Base-by-base conservation (phyloP, 2,888 invertebrate genomes). In the Megamerina dolium region DNA sequence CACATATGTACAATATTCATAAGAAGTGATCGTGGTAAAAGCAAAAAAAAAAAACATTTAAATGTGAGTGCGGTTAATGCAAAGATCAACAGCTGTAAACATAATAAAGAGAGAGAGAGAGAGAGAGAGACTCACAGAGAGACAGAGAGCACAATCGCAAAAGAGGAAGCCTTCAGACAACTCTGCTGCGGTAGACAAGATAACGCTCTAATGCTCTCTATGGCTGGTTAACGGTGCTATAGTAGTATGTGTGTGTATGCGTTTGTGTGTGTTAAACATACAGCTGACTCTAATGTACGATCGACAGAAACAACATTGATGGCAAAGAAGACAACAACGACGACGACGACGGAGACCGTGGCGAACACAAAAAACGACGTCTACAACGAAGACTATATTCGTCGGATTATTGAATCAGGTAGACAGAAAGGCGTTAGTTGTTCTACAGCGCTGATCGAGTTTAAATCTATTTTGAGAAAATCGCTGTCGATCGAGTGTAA, bases 351-450 rank as follows among this genome's bases (percentile, higher is more conserved):
- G 12, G 16, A 12, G 12, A 13, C 23, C 23, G 8, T 20, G 19
- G 18, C 33, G 16, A 17, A 2, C 2, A 17, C n/a, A n/a, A n/a
- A n/a, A n/a, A n/a, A n/a, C n/a, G 17, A 14, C 37, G 29, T 14
- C 35, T 21, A 18, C 37, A 33, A 35, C 34, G 41, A 38, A 45
- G 35, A 29, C n/a, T 36, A 27, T 37, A 21, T 41, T 29, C 18
- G 37, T 40, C 37, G 57, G 58, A 57, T 58, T 59, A 58, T 61
- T 63, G 70, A 67, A 67, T 64, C 65, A 69, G 72, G 69, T 68
- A 70, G 70, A 70, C 70, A 70, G 66, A 63, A 60, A 72, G 72
- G 71, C 70, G 68, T 70, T 71, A 71, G 71, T 72, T 68, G 70
- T 69, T 70, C 70, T 60, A 63, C 67, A 66, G 69, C 70, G 64